Base-by-base conservation (phyloP, 2,797 vertebrate species). In the Potorous gilbertii region DNA sequence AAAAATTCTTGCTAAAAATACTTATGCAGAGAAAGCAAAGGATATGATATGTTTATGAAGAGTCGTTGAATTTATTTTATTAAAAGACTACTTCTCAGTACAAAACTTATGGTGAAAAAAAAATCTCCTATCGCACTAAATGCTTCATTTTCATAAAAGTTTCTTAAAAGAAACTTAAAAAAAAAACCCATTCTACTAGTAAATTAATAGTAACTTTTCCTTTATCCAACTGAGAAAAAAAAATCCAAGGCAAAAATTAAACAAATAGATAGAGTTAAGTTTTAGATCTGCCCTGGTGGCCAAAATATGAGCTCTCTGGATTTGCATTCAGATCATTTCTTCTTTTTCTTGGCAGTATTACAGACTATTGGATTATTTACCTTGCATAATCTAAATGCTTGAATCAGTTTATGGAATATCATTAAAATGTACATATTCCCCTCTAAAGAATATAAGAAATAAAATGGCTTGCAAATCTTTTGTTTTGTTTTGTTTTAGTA, bases 331-430 rank as follows among this genome's bases (percentile, higher is more conserved):
- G 95, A 94, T 13, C 89, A 91, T 94, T 92, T 95, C 95, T n/a
- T 96, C 66, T 96, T 96, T 94, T 34, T 93, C 66, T 97, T 98
- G 97, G 97, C 97, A 96, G 96, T 96, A 95, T 95, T 93, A 93
- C 96, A 81, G 92, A 96, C 92, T 95, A 87, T 92, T 96, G 96
- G 94, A 96, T 98, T 98, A 97, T 97, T 97, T 97, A 94, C 95
- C 92, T 96, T 97, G 95, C 96, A 97, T 97, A 97, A 97, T 97
- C 97, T 98, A 95, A 97, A 97, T 97, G 95, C 94, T 93, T 96
- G 87, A 95, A 96, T 5, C 34, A 95, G 94, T 90, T 90, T 97
- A 95, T 96, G 97, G 97, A 97, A 96, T 98, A 95, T 96, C 91
- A 95, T 98, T 97, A 96, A 97, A 97, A 16, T 16, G 98, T 97